phyloP scores from a whole-genome alignment of 1,140 invertebrate genomes.

The Ips typographus region DNA sequence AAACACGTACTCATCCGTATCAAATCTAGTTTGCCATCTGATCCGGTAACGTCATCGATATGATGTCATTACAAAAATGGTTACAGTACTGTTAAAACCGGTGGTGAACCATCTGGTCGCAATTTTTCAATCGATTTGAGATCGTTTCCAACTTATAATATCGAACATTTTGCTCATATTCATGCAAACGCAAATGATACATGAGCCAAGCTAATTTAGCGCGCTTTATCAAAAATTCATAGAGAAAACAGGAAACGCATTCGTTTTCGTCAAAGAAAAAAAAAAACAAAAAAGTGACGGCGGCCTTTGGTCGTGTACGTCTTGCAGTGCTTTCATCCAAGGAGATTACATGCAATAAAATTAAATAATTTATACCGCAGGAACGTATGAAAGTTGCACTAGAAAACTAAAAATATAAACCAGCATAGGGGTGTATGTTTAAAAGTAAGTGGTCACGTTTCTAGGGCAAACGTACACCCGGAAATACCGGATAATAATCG shows the following conservation, averaged over 20 bases:
- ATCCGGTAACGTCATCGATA: slow-evolving; percentile 4
- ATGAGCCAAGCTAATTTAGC: too few species aligned
- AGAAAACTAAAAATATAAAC: slow-evolving; percentile 10
- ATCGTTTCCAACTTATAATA: background rate
- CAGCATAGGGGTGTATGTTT: background rate
- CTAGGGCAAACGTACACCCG: slow-evolving; percentile 1
- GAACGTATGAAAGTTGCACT: slow-evolving; percentile 4
- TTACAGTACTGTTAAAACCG: background rate
- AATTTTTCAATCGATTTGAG: slow-evolving; percentile 9
- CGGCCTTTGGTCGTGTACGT: background rate
- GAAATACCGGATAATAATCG: slow-evolving; percentile 4
- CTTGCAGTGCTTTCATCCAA: slow-evolving; percentile 1
- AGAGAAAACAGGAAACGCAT: background rate
- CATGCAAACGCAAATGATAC: too few species aligned
- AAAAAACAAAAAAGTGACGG: background rate
- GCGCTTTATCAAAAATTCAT: too few species aligned
- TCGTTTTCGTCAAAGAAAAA: background rate
- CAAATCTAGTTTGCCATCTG: background rate
- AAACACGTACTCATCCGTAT: slow-evolving; percentile 1
- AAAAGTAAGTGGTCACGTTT: slow-evolving; percentile 17
- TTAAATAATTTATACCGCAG: slow-evolving; percentile 14
- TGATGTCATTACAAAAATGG: background rate
- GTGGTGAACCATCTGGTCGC: background rate
- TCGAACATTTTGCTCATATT: too few species aligned
- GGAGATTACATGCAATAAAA: slow-evolving; percentile 14